A percentile compares a stretch with the other conserved stretches of the same genome.
Conservation (phyloP, 53 echinoderm and acorn worm genomes). For the Henricia sp. region DNA sequence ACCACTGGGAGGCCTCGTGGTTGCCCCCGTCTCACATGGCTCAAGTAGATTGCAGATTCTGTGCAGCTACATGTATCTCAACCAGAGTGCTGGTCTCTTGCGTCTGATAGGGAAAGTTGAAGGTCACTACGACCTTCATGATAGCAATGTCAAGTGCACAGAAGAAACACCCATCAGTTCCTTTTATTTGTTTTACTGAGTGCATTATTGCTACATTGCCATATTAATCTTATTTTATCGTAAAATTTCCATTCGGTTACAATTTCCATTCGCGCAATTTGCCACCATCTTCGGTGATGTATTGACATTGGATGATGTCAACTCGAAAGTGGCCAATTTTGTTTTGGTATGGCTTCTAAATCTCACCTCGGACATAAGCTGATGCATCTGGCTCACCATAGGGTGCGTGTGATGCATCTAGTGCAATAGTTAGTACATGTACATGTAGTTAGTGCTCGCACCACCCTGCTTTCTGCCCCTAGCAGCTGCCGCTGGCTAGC, state of each 20-base stretch:
- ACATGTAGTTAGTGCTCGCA: not conserved
- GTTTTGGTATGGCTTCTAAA: no score
- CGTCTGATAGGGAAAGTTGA: not conserved
- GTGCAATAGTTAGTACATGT: conserved; percentile 9
- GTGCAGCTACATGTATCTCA: conserved; percentile 10
- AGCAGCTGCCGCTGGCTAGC: conserved; percentile 35
- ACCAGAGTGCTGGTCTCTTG: conserved; percentile 1
- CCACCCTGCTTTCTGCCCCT: not conserved
- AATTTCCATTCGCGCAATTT: no score
- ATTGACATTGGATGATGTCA: no score
- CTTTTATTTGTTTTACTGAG: no score
- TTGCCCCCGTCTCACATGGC: not conserved
- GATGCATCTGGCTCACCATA: not conserved
- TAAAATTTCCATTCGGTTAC: no score
- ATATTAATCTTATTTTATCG: no score
- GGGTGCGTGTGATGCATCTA: conserved; percentile 13
- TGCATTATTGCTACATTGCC: no score
- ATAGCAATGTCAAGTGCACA: not conserved
- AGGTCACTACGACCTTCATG: conserved; percentile 5
- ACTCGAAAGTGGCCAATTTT: no score
- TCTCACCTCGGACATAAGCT: not conserved
- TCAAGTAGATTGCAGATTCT: not conserved
- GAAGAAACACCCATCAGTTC: no score
- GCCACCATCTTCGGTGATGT: no score
- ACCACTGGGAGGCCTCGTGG: not conserved